These are phyloP conservation scores for Ochropleura leucogaster DNA, from an alignment of 2,888 invertebrate species.

Conservation along the genomic window DNA sequence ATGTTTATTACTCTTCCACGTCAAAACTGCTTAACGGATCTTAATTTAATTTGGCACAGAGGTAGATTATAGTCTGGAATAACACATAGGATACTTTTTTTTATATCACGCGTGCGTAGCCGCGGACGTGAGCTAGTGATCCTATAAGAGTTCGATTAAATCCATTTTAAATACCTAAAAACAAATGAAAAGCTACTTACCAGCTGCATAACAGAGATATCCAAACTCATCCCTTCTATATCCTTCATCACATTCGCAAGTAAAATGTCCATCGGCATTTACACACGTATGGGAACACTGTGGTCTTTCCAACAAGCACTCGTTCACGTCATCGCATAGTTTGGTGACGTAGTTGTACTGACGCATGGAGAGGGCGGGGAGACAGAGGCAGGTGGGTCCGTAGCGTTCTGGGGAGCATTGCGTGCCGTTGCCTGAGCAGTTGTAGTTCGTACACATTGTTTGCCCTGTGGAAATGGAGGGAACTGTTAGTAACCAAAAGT, in stretches of 20 bases:
- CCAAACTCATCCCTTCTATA: conserved; percentile 70
- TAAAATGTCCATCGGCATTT: conserved; percentile 91
- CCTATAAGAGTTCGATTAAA: too few species aligned
- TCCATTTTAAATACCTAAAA: neutral
- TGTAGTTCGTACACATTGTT: conserved; percentile 78
- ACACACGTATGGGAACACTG: conserved; percentile 93
- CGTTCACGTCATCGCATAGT: conserved; percentile 91
- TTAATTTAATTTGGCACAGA: too few species aligned
- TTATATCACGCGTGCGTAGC: too few species aligned
- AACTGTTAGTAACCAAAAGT: neutral
- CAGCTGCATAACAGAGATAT: conserved; percentile 79
- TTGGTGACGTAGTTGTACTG: conserved; percentile 77
- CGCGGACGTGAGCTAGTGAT: too few species aligned
- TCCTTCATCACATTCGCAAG: conserved; percentile 91
- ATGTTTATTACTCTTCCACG: too few species aligned
- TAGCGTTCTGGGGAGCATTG: conserved; percentile 74
- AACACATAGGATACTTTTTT: too few species aligned
- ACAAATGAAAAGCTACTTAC: conserved; percentile 65
- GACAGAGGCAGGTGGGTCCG: conserved; percentile 90
- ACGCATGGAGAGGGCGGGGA: conserved; percentile 76
- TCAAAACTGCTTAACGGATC: too few species aligned
- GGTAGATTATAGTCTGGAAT: too few species aligned
- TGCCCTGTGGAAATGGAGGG: conserved; percentile 73
- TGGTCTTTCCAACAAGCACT: conserved; percentile 91
- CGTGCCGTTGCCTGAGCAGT: conserved; percentile 71